Evolutionary conservation across 2,797 vertebrate genomes (phyloP).

Genomic region (Hemitrygon akajei): DNA sequence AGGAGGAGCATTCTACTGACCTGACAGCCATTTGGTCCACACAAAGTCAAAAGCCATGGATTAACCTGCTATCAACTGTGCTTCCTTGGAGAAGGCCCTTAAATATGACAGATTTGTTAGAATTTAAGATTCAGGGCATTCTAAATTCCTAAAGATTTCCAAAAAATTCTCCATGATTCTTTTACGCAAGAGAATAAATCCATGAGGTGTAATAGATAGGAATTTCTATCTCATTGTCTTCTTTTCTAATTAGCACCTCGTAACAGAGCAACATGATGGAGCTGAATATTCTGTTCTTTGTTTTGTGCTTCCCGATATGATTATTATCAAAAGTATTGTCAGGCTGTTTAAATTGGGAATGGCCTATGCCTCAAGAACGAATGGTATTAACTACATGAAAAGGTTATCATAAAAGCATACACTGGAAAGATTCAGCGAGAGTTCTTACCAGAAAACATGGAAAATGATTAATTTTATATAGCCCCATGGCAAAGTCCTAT

Average conservation of each 20-base stretch:
- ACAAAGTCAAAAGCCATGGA: too few species aligned
- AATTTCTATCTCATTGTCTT: too few species aligned
- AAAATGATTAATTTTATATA: background rate
- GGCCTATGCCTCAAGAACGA: background rate
- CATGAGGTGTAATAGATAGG: background rate
- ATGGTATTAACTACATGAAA: background rate
- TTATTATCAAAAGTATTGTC: background rate
- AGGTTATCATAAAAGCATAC: background rate
- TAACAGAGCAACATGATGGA: background rate
- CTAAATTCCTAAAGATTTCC: conserved; percentile 1
- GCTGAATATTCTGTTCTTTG: background rate
- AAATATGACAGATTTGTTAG: background rate
- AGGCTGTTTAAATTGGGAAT: background rate
- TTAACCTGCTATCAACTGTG: too few species aligned
- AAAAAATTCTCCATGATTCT: background rate
- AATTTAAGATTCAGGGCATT: background rate
- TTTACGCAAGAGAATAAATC: background rate
- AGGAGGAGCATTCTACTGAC: too few species aligned
- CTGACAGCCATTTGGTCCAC: too few species aligned
- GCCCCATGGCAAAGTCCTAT: background rate
- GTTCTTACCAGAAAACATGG: background rate
- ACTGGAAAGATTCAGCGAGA: background rate
- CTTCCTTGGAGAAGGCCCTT: too few species aligned
- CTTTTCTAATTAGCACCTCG: too few species aligned
- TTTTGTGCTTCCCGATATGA: background rate